Evolutionary conservation across 2,113 vertebrate species (phyloP), one percentile per base, ranked within the genome.

Genomic region (Carettochelys insculpta): DNA sequence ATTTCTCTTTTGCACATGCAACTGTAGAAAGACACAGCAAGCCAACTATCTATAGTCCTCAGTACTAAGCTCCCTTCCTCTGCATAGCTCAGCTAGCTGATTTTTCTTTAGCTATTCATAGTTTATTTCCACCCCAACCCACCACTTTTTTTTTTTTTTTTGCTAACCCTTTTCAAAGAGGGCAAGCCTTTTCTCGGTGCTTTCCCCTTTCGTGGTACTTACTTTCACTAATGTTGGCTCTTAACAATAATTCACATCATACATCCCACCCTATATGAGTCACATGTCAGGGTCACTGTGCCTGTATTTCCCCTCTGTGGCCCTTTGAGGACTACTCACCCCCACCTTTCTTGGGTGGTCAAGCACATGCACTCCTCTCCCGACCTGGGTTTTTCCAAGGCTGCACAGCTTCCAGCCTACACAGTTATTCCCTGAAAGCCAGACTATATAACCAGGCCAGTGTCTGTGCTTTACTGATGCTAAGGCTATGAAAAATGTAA

Each of bases 291-390:
- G 58, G 31, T 34, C 17, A n/a, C 58, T n/a, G 34, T 3, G 7
- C 58, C 34, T 65, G 58, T n/a, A 19, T n/a, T 65, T 65, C 58
- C 34, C 58, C 16, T 65, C 16, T 65, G 58, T n/a, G 58, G 16
- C n/a, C 58, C 58, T 34, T 19, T 8, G 5, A 34, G 16, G 34
- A 19, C 16, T n/a, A 16, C 31, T 65, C 34, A 65, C 8, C 16
- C 16, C 16, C 14, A n/a, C 8, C 34, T n/a, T 65, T n/a, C 58
- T 61, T 65, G 58, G 54, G 54, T 31, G 27, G 27, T 13, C 54
- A 58, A 1, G 12, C 54, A 58, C 27, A 11, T 31, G 27, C 31
- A 11, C 2, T 16, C 34, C 16, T 0, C 34, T 58, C 29, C 3
- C 3, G 56, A 8, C 7, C 56, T n/a, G 34, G 58, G 58, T 61